Conservation (phyloP, 2,888 invertebrate genomes). For the Agrypnus murinus region DNA sequence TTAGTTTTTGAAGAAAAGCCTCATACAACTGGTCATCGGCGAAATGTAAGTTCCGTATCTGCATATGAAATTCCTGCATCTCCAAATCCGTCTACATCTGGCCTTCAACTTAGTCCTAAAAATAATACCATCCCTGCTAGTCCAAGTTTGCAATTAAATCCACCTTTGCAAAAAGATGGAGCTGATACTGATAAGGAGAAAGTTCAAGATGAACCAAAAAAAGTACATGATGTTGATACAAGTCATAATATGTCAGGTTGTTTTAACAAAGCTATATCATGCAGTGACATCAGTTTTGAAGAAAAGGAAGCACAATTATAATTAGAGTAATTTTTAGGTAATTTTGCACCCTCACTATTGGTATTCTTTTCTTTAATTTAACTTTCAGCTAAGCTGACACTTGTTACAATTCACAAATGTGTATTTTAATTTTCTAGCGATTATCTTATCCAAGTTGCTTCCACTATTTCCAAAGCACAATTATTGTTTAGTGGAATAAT, state of each 20-base stretch:
- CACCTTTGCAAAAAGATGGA: constrained; percentile 19
- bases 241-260: constrained; percentile 5
- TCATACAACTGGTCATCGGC: constrained; percentile 66
- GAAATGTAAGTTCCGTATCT: constrained; percentile 63
- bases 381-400: constrained; percentile 32
- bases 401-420: constrained; percentile 35
- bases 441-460: constrained; percentile 50
- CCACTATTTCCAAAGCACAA: constrained; percentile 35
- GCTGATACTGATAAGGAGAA: constrained; percentile 16
- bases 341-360: constrained; percentile 36
- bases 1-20: constrained; percentile 85
- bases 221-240: constrained; percentile 22
- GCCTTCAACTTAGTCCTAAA: constrained; percentile 25
- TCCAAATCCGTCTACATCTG: constrained; percentile 61
- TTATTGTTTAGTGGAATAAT: neutral
- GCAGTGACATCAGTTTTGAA: constrained; percentile 30
- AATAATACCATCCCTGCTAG: constrained; percentile 36
- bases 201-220: constrained; percentile 1
- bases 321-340: constrained; percentile 42
- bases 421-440: constrained; percentile 16
- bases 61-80: constrained; percentile 63
- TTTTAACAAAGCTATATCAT: constrained; percentile 24
- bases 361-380: constrained; percentile 20
- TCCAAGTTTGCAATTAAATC: constrained; percentile 37
- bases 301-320: constrained; percentile 46